Base-by-base conservation (phyloP, 2,113 vertebrate species). In the Carassius gibelio region DNA sequence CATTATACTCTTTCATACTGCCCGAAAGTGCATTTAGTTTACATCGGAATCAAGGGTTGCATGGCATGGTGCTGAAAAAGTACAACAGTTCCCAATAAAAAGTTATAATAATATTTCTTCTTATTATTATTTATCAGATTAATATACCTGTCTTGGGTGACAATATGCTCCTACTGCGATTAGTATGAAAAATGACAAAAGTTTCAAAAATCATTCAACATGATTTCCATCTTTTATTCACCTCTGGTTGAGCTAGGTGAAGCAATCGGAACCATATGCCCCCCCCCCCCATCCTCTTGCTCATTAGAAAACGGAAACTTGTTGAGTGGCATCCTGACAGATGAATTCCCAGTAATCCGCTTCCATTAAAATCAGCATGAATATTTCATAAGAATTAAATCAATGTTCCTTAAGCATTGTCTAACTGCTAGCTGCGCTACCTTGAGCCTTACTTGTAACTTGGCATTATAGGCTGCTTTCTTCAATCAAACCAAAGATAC, bases 231-330 rank as follows among this genome's bases (percentile, higher is more conserved):
- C 88, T 89, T 86, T 88, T 88, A 87, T 89, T 84, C 68, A 86
- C 77, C 89, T 90, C 90, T 91, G 90, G 90, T 84, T 84, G 78
- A 87, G 91, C 84, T 88, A 88, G 88, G 76, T 91, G 90, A 92
- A 90, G 82, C 87, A 83, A 88, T 89, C 82, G 86, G 88, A 89
- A 90, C 82, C 92, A 93, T 94, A 93, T 93, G 92, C 30, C 30
- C 30, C 30, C 30, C 30, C 86, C 84, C 89, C 84, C 69, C 84
- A 84, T 88, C 89, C 87, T 88, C 88, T 87, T 83, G 89, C 92
- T 94, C 92, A 85, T 94, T 93, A 92, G 90, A 59, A 59, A 59
- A 87, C 88, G 88, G 81, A 88, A 92, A 88, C 88, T 91, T 89
- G 85, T 85, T 81, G 90, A 59, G 89, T 88, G 79, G 84, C 30